Evolutionary conservation across 1,140 invertebrate genomes (phyloP), one percentile per base, ranked within the genome.

Genomic region (Drosophila gunungcola): DNA sequence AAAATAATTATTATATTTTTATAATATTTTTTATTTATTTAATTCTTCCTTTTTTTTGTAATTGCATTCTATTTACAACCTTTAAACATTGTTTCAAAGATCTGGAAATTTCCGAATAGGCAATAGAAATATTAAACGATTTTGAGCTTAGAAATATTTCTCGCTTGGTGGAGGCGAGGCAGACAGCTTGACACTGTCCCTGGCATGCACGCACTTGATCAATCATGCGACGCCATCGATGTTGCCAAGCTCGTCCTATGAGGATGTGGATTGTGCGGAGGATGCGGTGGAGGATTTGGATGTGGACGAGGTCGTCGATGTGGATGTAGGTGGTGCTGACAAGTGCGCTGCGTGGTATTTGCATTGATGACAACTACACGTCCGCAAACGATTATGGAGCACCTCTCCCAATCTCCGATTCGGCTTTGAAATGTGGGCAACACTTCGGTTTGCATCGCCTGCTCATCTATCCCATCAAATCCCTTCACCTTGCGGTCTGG

Each of bases 311-410:
- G n/a, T n/a, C n/a, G 16, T 21, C 16, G 16, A 21, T 46, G 67
- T 42, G 46, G 46, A 52, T 60, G 51, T 55, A 27, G 55, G 34
- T 43, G 74, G 34, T 52, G 56, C 54, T 77, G 74, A 77, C 73
- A 77, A 77, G 74, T 69, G 73, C 74, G 49, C 63, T 63, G 64
- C 58, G 55, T 80, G 78, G 80, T 88, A 88, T 88, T 88, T 88
- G 83, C 84, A 88, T 88, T 88, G 83, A 88, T 80, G 83, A 88
- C 84, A 88, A 83, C 83, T 89, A 79, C 83, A 89, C 81, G 84
- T 89, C 79, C 79, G 41, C 84, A 88, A 69, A 70, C 78, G 62
- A 77, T 77, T 76, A 76, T 77, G 73, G 49, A 77, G 63, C 73
- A 69, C 63, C 74, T 77, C 48, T 38, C 39, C 41, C 58, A 62